A percentile compares a stretch with the other conserved stretches of the same genome.
phyloP scores from a whole-genome alignment of 2,888 invertebrate genomes.

The Scrobipalpa costella region DNA sequence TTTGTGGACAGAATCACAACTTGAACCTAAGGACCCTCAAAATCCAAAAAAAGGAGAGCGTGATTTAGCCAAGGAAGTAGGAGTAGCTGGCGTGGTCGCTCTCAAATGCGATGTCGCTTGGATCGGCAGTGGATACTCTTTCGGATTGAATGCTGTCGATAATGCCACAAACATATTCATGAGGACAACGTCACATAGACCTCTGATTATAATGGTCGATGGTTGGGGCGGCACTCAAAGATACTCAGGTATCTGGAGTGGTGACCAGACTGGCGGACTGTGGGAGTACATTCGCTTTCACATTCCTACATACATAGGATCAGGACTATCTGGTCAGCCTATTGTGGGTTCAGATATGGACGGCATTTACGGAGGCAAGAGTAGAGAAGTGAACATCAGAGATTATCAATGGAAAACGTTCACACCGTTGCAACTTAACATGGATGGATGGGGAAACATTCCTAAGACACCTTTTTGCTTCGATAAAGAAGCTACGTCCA shows the following conservation, averaged over 20 bases:
- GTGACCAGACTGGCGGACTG: constrained; percentile 70
- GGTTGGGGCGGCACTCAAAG: constrained; percentile 76
- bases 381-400: constrained; percentile 61
- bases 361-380: constrained; percentile 66
- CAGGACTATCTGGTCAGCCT: constrained; percentile 70
- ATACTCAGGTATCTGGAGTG: constrained; percentile 70
- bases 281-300: constrained; percentile 77
- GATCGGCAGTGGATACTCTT: constrained; percentile 72
- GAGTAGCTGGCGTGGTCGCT: constrained; percentile 61
- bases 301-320: constrained; percentile 71
- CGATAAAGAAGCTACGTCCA: constrained; percentile 56
- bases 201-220: constrained; percentile 70
- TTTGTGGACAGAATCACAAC: constrained; percentile 70
- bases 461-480: constrained; percentile 68
- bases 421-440: constrained; percentile 71
- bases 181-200: constrained; percentile 50
- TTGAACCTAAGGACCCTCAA: constrained; percentile 62
- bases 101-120: constrained; percentile 75
- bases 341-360: constrained; percentile 73
- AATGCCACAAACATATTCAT: constrained; percentile 60
- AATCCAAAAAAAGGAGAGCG: constrained; percentile 72
- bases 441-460: constrained; percentile 72
- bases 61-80: constrained; percentile 65
- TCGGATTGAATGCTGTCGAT: constrained; percentile 65
- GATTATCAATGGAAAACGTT: constrained; percentile 76